phyloP scores from a whole-genome alignment of 2,888 invertebrate species.

The Leptinotarsa juncta region DNA sequence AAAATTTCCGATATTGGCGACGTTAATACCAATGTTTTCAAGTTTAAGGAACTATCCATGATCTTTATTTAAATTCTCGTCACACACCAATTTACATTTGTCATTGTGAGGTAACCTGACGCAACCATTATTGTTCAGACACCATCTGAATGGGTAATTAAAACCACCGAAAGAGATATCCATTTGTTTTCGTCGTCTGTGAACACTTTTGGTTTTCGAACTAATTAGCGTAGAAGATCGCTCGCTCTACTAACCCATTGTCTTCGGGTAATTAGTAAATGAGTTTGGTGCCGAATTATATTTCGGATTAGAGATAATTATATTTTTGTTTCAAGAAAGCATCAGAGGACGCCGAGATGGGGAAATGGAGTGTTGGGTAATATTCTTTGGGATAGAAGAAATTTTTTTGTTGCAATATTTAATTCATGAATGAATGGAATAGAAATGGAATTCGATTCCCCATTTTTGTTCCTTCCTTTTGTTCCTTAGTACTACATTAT shows the following conservation, averaged over 20 bases:
- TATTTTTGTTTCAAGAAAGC: background rate
- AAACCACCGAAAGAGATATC: constrained; percentile 19
- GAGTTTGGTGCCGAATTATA: background rate
- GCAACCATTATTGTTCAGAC: constrained; percentile 16
- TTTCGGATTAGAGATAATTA: background rate
- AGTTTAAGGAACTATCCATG: background rate
- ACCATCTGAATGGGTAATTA: constrained; percentile 21
- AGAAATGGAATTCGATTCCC: too few species aligned
- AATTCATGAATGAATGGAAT: too few species aligned
- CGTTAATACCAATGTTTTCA: background rate
- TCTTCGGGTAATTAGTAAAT: background rate
- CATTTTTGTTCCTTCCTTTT: too few species aligned
- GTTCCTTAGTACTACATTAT: too few species aligned
- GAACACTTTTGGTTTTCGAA: constrained; percentile 29
- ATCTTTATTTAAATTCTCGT: constrained; percentile 25
- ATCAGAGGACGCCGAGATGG: background rate
- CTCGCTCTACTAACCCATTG: background rate
- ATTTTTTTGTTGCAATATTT: too few species aligned
- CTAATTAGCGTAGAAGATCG: background rate
- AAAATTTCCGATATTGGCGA: background rate
- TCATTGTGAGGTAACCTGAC: constrained; percentile 25
- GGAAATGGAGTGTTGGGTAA: background rate
- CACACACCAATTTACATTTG: constrained; percentile 29
- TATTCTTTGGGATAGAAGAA: background rate
- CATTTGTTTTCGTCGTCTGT: constrained; percentile 19